Conservation (phyloP, 30 jellyfish, hydroid and myxozoan species). For the Hydractinia echinata region DNA sequence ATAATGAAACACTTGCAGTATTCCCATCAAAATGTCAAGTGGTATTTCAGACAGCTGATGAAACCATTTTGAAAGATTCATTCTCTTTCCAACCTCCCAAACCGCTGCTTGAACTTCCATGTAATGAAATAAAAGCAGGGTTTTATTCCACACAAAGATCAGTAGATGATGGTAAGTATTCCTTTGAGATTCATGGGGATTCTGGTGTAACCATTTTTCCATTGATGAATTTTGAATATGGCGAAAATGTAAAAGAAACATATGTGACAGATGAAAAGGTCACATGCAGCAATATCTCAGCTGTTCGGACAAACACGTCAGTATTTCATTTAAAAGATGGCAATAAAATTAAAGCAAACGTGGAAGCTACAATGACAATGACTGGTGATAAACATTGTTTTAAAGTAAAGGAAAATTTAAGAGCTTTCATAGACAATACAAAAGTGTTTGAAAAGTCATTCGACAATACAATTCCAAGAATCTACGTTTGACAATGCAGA, state of each 20-base stretch:
- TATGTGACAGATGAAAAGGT: constrained; percentile 29
- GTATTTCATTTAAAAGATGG: neutral
- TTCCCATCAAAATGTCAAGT: constrained; percentile 19
- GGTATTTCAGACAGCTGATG: constrained; percentile 10
- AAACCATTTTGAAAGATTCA: neutral
- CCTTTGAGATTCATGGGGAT: neutral
- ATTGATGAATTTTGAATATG: neutral
- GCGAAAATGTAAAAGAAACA: constrained; percentile 9
- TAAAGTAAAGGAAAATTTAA: constrained; percentile 19
- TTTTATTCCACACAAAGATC: neutral
- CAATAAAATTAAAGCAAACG: neutral
- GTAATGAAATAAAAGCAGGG: neutral
- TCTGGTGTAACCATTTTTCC: constrained; percentile 21
- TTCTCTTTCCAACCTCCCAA: neutral
- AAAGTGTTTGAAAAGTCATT: neutral
- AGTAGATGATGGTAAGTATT: neutral
- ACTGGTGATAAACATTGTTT: constrained; percentile 10
- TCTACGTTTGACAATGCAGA: neutral
- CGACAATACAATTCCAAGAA: constrained; percentile 28
- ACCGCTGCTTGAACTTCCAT: constrained; percentile 17
- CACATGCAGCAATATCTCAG: constrained; percentile 16
- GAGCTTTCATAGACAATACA: constrained; percentile 7
- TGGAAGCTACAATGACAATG: neutral
- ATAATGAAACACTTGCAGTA: constrained; percentile 8
- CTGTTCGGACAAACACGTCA: constrained; percentile 5